Conservation (phyloP, 2,888 invertebrate genomes). For the Ceraclea dissimilis region DNA sequence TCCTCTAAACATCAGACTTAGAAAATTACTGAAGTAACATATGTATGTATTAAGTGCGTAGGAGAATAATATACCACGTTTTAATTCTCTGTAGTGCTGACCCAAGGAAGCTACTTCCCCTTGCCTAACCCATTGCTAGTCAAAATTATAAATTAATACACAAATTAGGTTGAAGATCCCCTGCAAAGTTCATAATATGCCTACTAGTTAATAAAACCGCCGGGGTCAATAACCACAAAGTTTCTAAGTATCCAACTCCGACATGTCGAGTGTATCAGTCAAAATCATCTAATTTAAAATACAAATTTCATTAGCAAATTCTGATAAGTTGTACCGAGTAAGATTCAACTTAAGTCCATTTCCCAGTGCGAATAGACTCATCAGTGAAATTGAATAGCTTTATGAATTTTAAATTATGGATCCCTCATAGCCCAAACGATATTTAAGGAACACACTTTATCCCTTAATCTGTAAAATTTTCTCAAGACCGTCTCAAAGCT, state of each 20-base stretch:
- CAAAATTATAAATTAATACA: not conserved
- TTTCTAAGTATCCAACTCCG: not conserved
- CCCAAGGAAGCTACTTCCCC: too few relatives aligned
- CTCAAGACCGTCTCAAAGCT: not conserved
- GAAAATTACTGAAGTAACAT: too few relatives aligned
- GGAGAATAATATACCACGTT: too few relatives aligned
- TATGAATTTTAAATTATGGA: slow-evolving; percentile 23
- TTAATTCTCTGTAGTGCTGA: too few relatives aligned
- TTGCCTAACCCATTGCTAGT: too few relatives aligned
- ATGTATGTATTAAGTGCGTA: too few relatives aligned
- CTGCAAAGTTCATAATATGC: not conserved
- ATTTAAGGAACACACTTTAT: slow-evolving; percentile 7
- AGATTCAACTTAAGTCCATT: slow-evolving; percentile 1
- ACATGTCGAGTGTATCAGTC: not conserved
- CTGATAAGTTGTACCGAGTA: not conserved
- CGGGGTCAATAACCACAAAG: not conserved
- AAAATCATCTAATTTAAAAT: slow-evolving; percentile 2
- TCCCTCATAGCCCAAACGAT: slow-evolving; percentile 9
- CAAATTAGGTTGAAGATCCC: not conserved
- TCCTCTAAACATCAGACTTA: too few relatives aligned
- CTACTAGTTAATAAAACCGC: not conserved
- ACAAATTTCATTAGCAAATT: slow-evolving; percentile 14
- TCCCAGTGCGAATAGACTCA: slow-evolving; percentile 9
- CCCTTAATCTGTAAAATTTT: slow-evolving; percentile 9
- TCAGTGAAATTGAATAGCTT: slow-evolving; percentile 22